Base-by-base conservation (phyloP, 2,113 vertebrate genomes). In the Menidia beryllina region DNA sequence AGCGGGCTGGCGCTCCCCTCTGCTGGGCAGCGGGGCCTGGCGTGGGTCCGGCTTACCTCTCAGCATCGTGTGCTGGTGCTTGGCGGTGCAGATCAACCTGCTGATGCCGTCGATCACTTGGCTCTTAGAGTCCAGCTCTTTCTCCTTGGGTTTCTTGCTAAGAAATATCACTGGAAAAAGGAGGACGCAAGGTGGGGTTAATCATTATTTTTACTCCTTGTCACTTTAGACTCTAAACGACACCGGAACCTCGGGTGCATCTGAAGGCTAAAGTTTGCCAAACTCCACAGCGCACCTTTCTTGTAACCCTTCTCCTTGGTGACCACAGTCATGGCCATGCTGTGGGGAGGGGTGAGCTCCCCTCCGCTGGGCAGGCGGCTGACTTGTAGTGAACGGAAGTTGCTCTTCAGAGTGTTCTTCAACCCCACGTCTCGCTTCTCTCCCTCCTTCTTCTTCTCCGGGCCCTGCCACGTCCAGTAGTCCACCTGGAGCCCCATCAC, bases 401-500 rank as follows among this genome's bases (percentile, higher is more conserved):
- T 97, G 84, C 95, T 97, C 91, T 96, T 97, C 82, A 97, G 92
- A 0, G 96, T 97, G 89, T 96, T 96, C 90, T 97, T 94, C 62
- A 92, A 73, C 3, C 95, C 95, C 2, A 90, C 94, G 47, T 95
- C 95, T 17, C 93, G 86, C 77, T 93, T 94, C 41, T 94, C 96
- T 0, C 94, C 93, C 23, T 95, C 95, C 63, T 94, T 94, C 83
- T 89, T 95, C 88, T 91, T 95, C 25, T 96, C 96, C 0, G 84
- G 77, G 49, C 94, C 94, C 60, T 93, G 95, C 52, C 91, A 93
- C 4, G 95, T 95, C 96, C 96, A 97, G 91, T 97, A 97, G 79
- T 97, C 96, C 71, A 97, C 96, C 88, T 97, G 96, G 20, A 97
- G 92, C 12, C 96, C 96, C 96, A 97, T 97, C 86, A 97, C 94